Base-by-base conservation (phyloP, 2,797 vertebrate genomes). In the Enteromius trimaculatus region DNA sequence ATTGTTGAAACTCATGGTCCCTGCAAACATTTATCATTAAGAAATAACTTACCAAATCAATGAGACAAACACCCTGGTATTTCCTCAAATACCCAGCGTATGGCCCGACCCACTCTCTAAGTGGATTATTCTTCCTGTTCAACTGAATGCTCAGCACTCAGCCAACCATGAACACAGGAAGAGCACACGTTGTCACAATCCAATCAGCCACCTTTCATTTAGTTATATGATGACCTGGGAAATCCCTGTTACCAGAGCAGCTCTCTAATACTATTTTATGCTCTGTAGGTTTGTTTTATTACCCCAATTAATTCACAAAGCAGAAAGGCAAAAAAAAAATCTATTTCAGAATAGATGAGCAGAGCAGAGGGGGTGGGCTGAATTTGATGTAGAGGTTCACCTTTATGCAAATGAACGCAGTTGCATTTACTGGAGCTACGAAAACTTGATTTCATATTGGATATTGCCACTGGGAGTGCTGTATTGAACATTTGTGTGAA, bases 201-300 rank as follows among this genome's bases (percentile, higher is more conserved):
- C 77, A 71, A 83, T 74, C 83, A 80, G 84, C 80, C 79, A 80
- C 77, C 66, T 70, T 82, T 85, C 81, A 89, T 86, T 81, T 68
- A 74, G 70, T 80, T 86, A 83, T 81, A 74, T 74, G 79, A 81
- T 89, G 84, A 87, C 84, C 85, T 82, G 84, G 77, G 84, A 88
- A 85, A 85, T 80, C 68, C 44, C 72, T 31, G 21, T 72, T 74
- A 83, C 79, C 72, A 83, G 81, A 87, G 80, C 80, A 29, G 78
- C 34, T 14, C 53, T 62, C 78, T 81, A 85, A 87, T 77, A 37
- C 77, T 79, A 77, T 86, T 88, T 88, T 88, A 87, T 84, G 84
- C 86, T 84, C 77, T 86, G 74, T 78, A 86, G 84, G 64, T 83
- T 85, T 82, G 84, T 87, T 87, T 86, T 87, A 87, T 87, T 84